phyloP scores from a whole-genome alignment of 2,888 invertebrate genomes.

The Prosopocoilus inquinatus region DNA sequence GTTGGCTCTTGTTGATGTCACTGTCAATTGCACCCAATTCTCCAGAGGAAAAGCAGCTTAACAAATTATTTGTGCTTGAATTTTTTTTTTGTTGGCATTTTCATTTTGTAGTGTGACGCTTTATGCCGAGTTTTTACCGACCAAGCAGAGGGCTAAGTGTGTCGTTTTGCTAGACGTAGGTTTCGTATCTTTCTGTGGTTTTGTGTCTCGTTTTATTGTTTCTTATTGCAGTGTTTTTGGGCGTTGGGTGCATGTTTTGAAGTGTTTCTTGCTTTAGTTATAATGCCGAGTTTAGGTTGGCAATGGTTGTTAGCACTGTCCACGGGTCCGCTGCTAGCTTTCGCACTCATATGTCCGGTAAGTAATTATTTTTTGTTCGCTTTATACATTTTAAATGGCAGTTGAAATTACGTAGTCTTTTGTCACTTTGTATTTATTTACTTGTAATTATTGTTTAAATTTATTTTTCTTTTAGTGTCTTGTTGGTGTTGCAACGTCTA shows the following conservation, averaged over 20 bases:
- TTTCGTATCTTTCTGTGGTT: conserved; percentile 31
- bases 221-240: conserved; percentile 79
- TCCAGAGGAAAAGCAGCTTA: conserved; percentile 5
- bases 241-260: conserved; percentile 93
- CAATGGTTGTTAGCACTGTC: conserved; percentile 91
- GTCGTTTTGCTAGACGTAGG: conserved; percentile 92
- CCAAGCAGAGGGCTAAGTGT: conserved; percentile 91
- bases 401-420: no score
- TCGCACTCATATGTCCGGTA: conserved; percentile 78
- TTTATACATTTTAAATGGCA: no score
- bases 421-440: no score
- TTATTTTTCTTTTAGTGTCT: no score
- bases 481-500: no score
- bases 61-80: conserved; percentile 14
- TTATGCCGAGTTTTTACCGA: conserved; percentile 94
- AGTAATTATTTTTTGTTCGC: conserved; percentile 41
- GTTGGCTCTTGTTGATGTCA: no score
- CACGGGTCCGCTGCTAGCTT: conserved; percentile 81
- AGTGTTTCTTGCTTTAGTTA: conserved; percentile 82
- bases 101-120: conserved; percentile 76
- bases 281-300: conserved; percentile 92
- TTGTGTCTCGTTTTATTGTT: conserved; percentile 17
- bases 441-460: no score
- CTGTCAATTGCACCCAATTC: conserved; percentile 12
- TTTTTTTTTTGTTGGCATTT: conserved; percentile 25